A percentile compares a stretch with the other conserved stretches of the same genome.
Evolutionary conservation across 2,888 invertebrate species (phyloP).

Genomic region (Lingula anatina): DNA sequence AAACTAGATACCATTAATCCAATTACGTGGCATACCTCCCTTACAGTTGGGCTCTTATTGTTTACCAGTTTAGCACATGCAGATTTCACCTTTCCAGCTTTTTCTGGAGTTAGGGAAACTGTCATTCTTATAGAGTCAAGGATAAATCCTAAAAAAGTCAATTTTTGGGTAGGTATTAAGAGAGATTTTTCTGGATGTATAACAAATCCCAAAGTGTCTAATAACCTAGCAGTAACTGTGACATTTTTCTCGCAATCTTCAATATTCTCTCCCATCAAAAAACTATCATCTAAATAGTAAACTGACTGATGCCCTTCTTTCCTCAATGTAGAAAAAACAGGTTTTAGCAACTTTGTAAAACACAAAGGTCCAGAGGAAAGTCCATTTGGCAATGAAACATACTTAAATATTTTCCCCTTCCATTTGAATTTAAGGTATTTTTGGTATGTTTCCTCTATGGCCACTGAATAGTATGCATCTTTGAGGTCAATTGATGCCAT

Average conservation of each 20-base stretch:
- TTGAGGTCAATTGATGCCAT: conserved; percentile 15
- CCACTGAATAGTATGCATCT: conserved; percentile 17
- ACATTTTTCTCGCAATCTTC: not conserved
- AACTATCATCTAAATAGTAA: conserved; percentile 1
- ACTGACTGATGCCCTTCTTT: not conserved
- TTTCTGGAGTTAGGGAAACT: too few species aligned
- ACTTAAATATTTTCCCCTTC: conserved; percentile 10
- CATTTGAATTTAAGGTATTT: conserved; percentile 9
- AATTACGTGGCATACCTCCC: too few species aligned
- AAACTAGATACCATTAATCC: too few species aligned
- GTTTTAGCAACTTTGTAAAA: conserved; percentile 10
- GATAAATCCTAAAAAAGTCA: too few species aligned
- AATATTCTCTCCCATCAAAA: not conserved
- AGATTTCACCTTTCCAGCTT: too few species aligned
- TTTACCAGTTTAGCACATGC: too few species aligned
- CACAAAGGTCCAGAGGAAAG: conserved; percentile 4
- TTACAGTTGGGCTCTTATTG: too few species aligned
- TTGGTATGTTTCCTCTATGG: conserved; percentile 5
- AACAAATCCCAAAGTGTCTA: not conserved
- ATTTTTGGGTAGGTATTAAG: not conserved
- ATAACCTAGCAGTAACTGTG: not conserved
- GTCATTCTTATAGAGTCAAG: too few species aligned
- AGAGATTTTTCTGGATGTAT: not conserved
- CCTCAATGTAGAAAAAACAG: conserved; percentile 1
- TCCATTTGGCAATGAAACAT: conserved; percentile 8